A percentile compares a stretch with the other conserved stretches of the same genome.
Evolutionary conservation across 2,888 invertebrate species (phyloP).

Genomic region (Magallana nippona): DNA sequence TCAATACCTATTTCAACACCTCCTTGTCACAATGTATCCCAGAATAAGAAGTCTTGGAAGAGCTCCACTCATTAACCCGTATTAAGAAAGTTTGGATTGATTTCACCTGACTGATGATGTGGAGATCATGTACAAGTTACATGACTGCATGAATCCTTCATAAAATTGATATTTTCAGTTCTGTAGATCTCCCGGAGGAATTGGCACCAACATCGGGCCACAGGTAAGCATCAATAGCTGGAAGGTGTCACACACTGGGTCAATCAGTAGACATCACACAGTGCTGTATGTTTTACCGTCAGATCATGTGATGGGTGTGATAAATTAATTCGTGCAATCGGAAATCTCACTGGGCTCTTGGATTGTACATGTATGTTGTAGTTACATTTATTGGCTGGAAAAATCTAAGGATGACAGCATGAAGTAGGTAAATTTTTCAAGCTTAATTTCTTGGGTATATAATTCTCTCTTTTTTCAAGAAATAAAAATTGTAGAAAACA

Average conservation of each 20-base stretch:
- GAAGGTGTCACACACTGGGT: conserved; percentile 8
- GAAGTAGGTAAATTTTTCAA: background rate
- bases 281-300: background rate
- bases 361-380: background rate
- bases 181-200: background rate
- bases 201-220: background rate
- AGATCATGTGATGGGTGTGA: conserved; percentile 21
- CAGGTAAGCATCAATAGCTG: conserved; percentile 21
- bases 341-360: background rate
- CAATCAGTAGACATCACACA: background rate
- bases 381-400: background rate
- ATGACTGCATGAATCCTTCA: background rate
- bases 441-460: background rate
- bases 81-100: background rate
- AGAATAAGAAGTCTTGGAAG: background rate
- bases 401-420: background rate
- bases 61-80: conserved; percentile 17
- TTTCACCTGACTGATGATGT: background rate
- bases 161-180: background rate
- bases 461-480: background rate
- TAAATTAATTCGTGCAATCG: background rate
- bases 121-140: conserved; percentile 16
- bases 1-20: conserved; percentile 20
- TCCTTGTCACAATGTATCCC: conserved; percentile 2
- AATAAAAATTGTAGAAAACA: no score